Evolutionary conservation across 1,140 invertebrate species (phyloP).

Genomic region (Bombus waltoni): DNA sequence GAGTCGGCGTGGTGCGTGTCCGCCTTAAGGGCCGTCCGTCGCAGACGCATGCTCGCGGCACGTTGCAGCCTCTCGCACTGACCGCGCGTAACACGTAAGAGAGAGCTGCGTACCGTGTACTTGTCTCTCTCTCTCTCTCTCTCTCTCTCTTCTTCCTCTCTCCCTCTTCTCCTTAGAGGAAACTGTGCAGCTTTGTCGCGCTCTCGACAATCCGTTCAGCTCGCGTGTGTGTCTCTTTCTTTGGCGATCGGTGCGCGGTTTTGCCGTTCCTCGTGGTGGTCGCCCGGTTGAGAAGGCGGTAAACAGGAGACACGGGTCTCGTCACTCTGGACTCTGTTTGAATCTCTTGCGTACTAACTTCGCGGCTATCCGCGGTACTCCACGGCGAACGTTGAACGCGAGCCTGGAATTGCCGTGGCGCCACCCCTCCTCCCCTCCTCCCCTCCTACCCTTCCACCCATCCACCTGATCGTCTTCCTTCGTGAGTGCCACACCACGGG

Average conservation of each 20-base stretch:
- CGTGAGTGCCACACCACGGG: constrained; percentile 50
- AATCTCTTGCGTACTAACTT: constrained; percentile 75
- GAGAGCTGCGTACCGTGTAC: constrained; percentile 63
- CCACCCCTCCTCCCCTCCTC: constrained; percentile 74
- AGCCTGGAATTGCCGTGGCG: constrained; percentile 81
- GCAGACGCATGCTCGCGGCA: constrained; percentile 69
- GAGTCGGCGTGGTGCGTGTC: constrained; percentile 66
- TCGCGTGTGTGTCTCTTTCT: constrained; percentile 2
- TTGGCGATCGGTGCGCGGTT: constrained; percentile 1
- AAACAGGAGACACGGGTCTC: constrained; percentile 29
- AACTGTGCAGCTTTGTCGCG: constrained; percentile 17
- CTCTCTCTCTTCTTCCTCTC: constrained; percentile 36
- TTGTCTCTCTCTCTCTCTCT: constrained; percentile 53
- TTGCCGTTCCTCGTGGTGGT: constrained; percentile 13
- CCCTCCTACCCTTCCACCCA: constrained; percentile 60
- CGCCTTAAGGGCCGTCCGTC: constrained; percentile 67
- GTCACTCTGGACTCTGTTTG: constrained; percentile 53
- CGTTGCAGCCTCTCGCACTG: constrained; percentile 71
- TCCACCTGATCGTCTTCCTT: constrained; percentile 62
- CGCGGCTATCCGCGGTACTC: constrained; percentile 78
- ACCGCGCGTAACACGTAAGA: constrained; percentile 71
- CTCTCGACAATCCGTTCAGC: neutral
- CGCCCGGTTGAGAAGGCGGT: constrained; percentile 13
- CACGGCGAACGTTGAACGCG: constrained; percentile 76
- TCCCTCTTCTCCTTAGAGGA: neutral